Evolutionary conservation across 2,797 vertebrate genomes (phyloP).

Genomic region (Picus viridis): DNA sequence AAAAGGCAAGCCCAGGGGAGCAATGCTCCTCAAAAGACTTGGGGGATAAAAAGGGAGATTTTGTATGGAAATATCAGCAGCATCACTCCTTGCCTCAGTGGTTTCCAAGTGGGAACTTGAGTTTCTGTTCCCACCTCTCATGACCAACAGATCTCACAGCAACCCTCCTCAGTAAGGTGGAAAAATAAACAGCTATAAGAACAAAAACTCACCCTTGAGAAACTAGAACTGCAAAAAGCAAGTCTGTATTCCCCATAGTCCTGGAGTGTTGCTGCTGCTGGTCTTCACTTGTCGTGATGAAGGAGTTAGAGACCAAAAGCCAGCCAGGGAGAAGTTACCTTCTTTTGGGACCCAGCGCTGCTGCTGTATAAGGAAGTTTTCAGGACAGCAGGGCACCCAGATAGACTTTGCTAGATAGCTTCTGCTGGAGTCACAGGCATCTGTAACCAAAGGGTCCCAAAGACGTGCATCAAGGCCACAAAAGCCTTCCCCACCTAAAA

Average conservation of each 20-base stretch:
- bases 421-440: neutral
- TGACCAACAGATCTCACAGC: neutral
- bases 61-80: neutral
- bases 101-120: neutral
- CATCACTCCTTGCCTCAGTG: neutral
- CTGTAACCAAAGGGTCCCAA: neutral
- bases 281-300: neutral
- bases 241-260: neutral
- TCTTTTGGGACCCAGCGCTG: neutral
- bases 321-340: neutral
- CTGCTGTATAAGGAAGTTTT: neutral
- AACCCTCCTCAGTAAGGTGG: neutral
- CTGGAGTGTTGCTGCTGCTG: neutral
- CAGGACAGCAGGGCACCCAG: neutral
- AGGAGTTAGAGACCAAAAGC: neutral
- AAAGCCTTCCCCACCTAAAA: neutral
- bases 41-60: neutral
- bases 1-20: slow-evolving; percentile 9
- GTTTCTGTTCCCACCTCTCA: neutral
- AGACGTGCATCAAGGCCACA: neutral
- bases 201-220: neutral
- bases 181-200: neutral
- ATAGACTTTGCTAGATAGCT: neutral
- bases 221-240: neutral
- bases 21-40: slow-evolving; percentile 13